Conservation (phyloP, 2,113 vertebrate species). For the Mastomys natalensis region DNA sequence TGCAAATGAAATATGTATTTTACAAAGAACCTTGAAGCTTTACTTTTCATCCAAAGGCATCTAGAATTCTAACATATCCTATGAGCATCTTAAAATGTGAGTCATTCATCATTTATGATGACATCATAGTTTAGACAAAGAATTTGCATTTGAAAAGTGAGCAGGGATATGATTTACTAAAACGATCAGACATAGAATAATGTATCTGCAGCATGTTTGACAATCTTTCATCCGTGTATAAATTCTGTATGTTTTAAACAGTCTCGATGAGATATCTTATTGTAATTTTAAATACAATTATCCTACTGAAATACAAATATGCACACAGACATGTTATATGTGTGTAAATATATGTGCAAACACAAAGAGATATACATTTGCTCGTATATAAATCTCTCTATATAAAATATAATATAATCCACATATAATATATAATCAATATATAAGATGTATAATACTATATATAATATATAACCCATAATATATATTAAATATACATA, state of each 20-base stretch:
- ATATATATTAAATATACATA: not conserved
- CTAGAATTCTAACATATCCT: constrained; percentile 33
- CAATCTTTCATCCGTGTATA: not conserved
- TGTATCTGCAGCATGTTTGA: not conserved
- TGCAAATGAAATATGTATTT: constrained; percentile 5
- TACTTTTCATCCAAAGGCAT: constrained; percentile 20
- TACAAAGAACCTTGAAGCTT: constrained; percentile 26
- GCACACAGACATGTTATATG: not conserved
- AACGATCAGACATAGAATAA: not conserved
- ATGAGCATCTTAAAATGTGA: not conserved
- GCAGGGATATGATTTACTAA: not conserved
- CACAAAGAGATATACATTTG: not conserved
- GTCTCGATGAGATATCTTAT: not conserved
- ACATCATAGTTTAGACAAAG: not conserved
- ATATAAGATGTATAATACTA: not conserved
- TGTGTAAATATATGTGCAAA: not conserved
- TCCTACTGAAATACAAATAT: not conserved
- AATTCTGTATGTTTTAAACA: not conserved
- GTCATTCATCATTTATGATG: constrained; percentile 59
- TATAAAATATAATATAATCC: not conserved
- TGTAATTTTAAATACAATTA: not conserved
- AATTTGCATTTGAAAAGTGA: constrained; percentile 24
- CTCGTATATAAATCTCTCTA: not conserved
- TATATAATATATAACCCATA: too few species aligned
- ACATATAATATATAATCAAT: not conserved